These are phyloP conservation scores for Papilio machaon DNA, from an alignment of 1,140 invertebrate species.

Conservation along the genomic window DNA sequence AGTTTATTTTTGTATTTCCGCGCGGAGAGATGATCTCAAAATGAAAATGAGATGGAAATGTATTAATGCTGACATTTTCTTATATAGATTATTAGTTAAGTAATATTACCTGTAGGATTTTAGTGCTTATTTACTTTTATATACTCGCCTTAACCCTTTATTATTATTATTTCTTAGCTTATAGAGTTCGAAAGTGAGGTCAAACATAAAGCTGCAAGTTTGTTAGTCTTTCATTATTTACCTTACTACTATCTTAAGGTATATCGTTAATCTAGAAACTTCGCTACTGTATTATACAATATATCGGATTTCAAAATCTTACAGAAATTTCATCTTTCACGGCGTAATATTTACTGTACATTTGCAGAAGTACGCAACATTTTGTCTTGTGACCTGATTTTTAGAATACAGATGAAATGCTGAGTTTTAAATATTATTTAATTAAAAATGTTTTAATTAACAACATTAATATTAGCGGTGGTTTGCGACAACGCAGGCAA, in stretches of 20 bases:
- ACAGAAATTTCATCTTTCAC: slow-evolving; percentile 28
- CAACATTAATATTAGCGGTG: too few relatives aligned
- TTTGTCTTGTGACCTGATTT: slow-evolving; percentile 17
- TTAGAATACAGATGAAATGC: neutral
- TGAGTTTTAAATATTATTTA: neutral
- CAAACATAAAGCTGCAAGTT: neutral
- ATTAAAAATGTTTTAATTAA: neutral
- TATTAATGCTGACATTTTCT: too few relatives aligned
- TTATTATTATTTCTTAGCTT: neutral
- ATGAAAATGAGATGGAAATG: too few relatives aligned
- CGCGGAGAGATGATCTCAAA: too few relatives aligned
- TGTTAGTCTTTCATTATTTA: slow-evolving; percentile 8
- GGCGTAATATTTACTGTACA: slow-evolving; percentile 7
- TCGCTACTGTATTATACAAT: neutral
- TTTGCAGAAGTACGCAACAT: slow-evolving; percentile 6
- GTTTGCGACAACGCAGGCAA: too few relatives aligned
- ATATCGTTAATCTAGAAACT: slow-evolving; percentile 6
- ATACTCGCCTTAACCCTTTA: too few relatives aligned
- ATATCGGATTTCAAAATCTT: slow-evolving; percentile 27
- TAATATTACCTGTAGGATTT: too few relatives aligned
- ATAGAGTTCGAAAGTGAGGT: neutral
- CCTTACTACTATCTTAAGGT: neutral
- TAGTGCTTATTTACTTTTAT: too few relatives aligned
- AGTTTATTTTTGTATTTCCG: too few relatives aligned
- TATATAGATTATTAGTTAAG: too few relatives aligned